These are phyloP conservation scores for Ceratosolen solmsi DNA, from an alignment of 1,140 invertebrate genomes.

Conservation along the genomic window DNA sequence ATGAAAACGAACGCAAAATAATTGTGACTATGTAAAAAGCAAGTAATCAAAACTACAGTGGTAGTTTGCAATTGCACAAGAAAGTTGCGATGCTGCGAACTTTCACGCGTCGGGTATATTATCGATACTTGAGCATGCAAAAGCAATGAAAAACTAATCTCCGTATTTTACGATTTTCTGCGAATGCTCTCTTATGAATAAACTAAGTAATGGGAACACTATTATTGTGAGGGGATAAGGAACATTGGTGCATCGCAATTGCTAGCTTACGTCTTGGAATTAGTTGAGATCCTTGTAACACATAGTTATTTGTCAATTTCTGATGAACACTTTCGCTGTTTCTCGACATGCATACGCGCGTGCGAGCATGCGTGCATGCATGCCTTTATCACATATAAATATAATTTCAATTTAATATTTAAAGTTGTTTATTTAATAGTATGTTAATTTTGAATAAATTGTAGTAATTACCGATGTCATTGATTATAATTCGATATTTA, in stretches of 20 bases:
- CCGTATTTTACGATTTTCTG: neutral
- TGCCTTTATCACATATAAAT: neutral
- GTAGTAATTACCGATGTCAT: neutral
- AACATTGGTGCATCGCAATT: neutral
- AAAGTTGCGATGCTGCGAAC: neutral
- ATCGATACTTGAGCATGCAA: neutral
- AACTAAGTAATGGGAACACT: neutral
- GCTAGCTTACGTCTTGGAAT: constrained; percentile 13
- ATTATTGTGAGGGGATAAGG: neutral
- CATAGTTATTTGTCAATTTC: constrained; percentile 14
- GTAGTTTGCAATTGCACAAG: neutral
- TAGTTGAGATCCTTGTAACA: constrained; percentile 39
- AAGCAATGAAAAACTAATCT: neutral
- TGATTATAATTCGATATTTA: no score
- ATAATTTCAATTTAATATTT: neutral
- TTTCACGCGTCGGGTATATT: neutral
- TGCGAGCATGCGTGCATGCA: no score
- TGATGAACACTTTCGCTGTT: constrained; percentile 18
- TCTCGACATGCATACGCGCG: neutral
- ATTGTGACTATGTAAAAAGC: neutral
- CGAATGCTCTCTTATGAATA: neutral
- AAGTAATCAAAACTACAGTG: neutral
- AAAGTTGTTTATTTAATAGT: neutral
- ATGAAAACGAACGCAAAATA: neutral
- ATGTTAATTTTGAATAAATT: neutral